Evolutionary conservation across 1,140 invertebrate species (phyloP).

Genomic region (Cylas formicarius): DNA sequence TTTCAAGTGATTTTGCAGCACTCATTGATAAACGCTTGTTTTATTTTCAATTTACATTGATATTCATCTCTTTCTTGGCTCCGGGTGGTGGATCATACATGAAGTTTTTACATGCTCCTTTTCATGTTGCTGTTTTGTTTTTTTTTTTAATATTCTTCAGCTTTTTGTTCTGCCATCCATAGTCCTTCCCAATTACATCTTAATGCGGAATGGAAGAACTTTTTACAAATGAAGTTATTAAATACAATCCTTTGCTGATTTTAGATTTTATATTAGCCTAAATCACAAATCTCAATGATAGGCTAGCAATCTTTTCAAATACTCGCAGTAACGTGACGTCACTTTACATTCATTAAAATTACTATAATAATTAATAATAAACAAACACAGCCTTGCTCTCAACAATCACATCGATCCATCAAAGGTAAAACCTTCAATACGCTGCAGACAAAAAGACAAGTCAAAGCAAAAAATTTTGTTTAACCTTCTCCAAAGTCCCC

Average conservation of each 20-base stretch:
- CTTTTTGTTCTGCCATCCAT: slow-evolving; percentile 99
- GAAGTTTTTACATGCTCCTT: slow-evolving; percentile 98
- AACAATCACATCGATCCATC: too few relatives aligned
- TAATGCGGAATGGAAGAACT: slow-evolving; percentile 98
- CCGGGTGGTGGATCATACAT: slow-evolving; percentile 99
- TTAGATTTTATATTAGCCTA: too few relatives aligned
- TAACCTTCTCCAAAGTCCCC: too few relatives aligned
- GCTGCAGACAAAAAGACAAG: too few relatives aligned
- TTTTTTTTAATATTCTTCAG: slow-evolving; percentile 93
- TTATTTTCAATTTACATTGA: slow-evolving; percentile 99
- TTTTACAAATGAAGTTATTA: slow-evolving; percentile 99
- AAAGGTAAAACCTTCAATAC: too few relatives aligned
- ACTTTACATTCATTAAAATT: too few relatives aligned
- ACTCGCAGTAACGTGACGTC: too few relatives aligned
- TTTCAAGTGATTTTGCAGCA: slow-evolving; percentile 53
- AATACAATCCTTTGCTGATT: slow-evolving; percentile 99
- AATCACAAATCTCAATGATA: too few relatives aligned
- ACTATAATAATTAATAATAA: too few relatives aligned
- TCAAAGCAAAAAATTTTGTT: too few relatives aligned
- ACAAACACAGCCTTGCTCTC: too few relatives aligned
- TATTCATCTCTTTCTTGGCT: slow-evolving; percentile 86
- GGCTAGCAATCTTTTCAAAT: too few relatives aligned
- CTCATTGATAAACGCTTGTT: slow-evolving; percentile 84
- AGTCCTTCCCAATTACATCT: slow-evolving; percentile 97
- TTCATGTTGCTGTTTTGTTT: slow-evolving; percentile 99